Percentiles rank a stretch among this genome's conserved stretches.
These are phyloP conservation scores for Lepidurus arcticus DNA, from an alignment of 1,140 invertebrate genomes.

Conservation along the genomic window DNA sequence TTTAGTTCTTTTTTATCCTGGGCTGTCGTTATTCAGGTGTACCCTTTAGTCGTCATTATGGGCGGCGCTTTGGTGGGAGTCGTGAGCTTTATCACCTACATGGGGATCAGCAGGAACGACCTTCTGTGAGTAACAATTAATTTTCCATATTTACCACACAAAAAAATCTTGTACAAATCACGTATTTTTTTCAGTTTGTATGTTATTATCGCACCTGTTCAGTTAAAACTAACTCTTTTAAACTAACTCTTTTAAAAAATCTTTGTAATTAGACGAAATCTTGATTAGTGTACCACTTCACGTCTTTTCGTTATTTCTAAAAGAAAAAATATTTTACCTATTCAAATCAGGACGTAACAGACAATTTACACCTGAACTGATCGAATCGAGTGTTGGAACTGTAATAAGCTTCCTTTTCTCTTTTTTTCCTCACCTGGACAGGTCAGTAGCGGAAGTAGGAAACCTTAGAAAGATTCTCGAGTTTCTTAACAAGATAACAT, in stretches of 20 bases:
- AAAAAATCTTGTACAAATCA: no score
- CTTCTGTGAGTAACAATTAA: conserved; percentile 26
- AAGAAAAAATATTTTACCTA: no score
- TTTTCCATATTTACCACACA: no score
- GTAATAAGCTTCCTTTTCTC: not conserved
- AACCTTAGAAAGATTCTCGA: not conserved
- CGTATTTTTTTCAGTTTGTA: no score
- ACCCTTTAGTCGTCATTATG: conserved; percentile 33
- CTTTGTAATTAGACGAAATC: no score
- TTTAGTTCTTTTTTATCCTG: conserved; percentile 25
- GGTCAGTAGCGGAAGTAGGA: not conserved
- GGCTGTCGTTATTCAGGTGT: conserved; percentile 21
- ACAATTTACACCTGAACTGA: not conserved
- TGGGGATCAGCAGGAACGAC: conserved; percentile 32
- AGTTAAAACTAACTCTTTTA: no score
- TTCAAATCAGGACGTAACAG: no score
- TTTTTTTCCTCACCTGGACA: not conserved
- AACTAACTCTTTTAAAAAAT: no score
- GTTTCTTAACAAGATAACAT: not conserved
- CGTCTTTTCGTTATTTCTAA: no score
- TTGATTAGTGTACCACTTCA: no score
- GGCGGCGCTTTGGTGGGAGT: conserved; percentile 30
- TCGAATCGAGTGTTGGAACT: not conserved
- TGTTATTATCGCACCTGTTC: no score
- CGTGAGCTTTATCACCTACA: conserved; percentile 29